These are phyloP conservation scores for Pseudoips prasinana DNA, from an alignment of 2,888 invertebrate species.

Conservation along the genomic window DNA sequence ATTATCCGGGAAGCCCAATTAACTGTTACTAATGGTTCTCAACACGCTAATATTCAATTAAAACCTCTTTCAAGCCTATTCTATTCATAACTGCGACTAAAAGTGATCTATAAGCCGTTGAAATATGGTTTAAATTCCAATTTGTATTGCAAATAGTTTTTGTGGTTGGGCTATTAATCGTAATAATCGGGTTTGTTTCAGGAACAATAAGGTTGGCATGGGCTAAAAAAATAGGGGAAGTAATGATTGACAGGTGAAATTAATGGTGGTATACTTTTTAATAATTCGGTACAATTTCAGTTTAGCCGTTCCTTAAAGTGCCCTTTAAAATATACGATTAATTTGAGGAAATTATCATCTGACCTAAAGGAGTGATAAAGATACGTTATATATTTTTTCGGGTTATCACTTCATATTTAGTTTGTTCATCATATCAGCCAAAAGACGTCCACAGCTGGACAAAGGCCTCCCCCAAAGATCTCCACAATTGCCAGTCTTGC, in stretches of 20 bases:
- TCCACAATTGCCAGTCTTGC: too few relatives aligned
- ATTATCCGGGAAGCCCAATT: constrained; percentile 32
- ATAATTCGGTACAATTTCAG: too few relatives aligned
- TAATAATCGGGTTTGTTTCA: constrained; percentile 34
- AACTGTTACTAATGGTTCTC: constrained; percentile 47
- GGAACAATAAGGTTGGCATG: constrained; percentile 18
- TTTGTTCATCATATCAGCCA: too few relatives aligned
- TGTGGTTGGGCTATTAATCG: constrained; percentile 19
- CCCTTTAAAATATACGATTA: too few relatives aligned
- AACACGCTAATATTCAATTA: constrained; percentile 59
- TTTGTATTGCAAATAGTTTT: constrained; percentile 7
- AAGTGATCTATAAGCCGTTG: constrained; percentile 19
- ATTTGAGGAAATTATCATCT: too few relatives aligned
- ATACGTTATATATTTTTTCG: too few relatives aligned
- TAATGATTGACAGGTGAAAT: constrained; percentile 7
- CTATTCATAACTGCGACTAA: constrained; percentile 9
- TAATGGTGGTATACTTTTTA: too few relatives aligned
- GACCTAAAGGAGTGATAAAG: too few relatives aligned
- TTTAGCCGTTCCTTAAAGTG: too few relatives aligned
- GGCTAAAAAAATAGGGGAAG: constrained; percentile 1
- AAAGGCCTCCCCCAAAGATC: too few relatives aligned
- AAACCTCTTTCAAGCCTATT: constrained; percentile 29
- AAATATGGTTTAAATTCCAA: constrained; percentile 17
- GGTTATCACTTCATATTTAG: too few relatives aligned
- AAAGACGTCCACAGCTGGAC: too few relatives aligned